Base-by-base conservation (phyloP, 2,797 vertebrate genomes). In the Pantherophis alleghaniensis region DNA sequence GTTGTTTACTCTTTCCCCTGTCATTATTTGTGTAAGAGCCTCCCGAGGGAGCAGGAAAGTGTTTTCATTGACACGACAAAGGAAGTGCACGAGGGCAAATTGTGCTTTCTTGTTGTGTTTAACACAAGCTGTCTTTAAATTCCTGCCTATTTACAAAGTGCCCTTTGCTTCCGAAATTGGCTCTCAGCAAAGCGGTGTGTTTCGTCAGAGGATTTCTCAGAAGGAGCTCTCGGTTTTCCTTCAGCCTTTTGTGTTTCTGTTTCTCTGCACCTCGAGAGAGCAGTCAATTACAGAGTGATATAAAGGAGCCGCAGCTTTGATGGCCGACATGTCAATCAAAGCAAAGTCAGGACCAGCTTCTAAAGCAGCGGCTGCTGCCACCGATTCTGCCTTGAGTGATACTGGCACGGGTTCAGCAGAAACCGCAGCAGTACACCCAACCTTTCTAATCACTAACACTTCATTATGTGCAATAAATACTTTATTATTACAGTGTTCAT, bases 51-150 rank as follows among this genome's bases (percentile, higher is more conserved):
- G 97, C 96, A 26, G 95, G 97, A 93, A 0, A 95, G 96, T 79
- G 95, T 95, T 97, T 98, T 98, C 98, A 98, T 96, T 95, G 98
- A 98, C 97, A 96, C 96, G 97, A 90, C 94, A 94, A 94, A 96
- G 95, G 37, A 1, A 94, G 96, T 94, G 26, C 92, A 90, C 0
- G 90, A 95, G 96, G 97, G 94, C 94, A 96, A 96, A 94, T 94
- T 66, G 93, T 93, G 94, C 96, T 96, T 97, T 95, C 96, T 96
- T 57, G 57, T 91, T 94, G 95, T 94, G 96, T 96, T 96, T 96
- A 96, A 96, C 95, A 95, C 95, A 91, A 94, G 96, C 96, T 93
- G 93, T 95, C 96, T 96, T 96, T 95, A 96, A 90, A 95, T 93
- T 93, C 93, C 94, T 93, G 91, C 92, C 96, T 95, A 9, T 97